Evolutionary conservation across 2,113 vertebrate species (phyloP).

Genomic region (Malurus alboscapulatus): DNA sequence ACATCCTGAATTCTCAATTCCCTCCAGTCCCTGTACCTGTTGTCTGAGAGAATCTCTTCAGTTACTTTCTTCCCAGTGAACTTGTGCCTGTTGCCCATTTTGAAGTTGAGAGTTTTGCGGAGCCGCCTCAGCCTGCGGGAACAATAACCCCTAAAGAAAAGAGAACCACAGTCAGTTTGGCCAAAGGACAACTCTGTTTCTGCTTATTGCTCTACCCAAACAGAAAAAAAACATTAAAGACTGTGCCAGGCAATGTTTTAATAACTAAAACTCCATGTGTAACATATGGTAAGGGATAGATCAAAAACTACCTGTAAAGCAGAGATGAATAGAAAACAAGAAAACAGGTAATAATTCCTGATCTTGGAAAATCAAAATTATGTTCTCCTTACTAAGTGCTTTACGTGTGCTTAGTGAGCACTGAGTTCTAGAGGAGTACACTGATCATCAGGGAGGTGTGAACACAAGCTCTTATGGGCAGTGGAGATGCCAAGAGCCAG

Average conservation of each 20-base stretch:
- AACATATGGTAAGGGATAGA: neutral
- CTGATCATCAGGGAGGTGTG: neutral
- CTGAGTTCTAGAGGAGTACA: neutral
- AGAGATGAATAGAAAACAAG: neutral
- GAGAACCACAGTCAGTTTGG: neutral
- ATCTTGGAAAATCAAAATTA: neutral
- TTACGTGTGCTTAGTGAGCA: neutral
- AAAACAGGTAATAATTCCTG: fast-evolving
- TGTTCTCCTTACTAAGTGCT: neutral
- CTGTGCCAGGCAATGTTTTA: neutral
- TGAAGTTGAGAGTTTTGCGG: slow-evolving; percentile 95
- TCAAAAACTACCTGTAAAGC: neutral
- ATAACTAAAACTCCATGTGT: neutral
- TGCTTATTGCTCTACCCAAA: neutral
- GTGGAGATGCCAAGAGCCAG: neutral
- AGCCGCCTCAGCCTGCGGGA: slow-evolving; percentile 91
- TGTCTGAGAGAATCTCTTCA: slow-evolving; percentile 91
- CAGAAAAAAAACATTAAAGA: neutral
- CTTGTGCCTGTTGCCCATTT: slow-evolving; percentile 97
- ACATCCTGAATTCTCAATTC: neutral
- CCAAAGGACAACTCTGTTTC: neutral
- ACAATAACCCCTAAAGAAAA: slow-evolving; percentile 87
- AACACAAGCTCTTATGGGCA: neutral
- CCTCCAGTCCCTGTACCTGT: slow-evolving; percentile 74
- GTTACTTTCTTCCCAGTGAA: slow-evolving; percentile 96